These are phyloP conservation scores for Acanthosepion pharaonis DNA, from an alignment of 2,888 invertebrate species.

Conservation along the genomic window DNA sequence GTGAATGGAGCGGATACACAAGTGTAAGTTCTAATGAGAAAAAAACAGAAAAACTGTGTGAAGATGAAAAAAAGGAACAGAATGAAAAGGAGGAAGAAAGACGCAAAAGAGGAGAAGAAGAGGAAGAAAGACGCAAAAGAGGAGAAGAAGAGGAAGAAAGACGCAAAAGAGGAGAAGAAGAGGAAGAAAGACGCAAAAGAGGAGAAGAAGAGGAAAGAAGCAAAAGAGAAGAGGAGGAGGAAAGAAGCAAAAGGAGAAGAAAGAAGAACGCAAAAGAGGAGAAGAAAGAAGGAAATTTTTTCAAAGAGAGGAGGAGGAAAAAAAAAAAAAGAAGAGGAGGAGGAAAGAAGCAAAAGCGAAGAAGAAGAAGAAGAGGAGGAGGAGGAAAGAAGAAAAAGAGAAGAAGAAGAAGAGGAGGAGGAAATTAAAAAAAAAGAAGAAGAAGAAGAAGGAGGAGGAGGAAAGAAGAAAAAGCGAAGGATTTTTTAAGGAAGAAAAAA, in stretches of 20 bases:
- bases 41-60: background rate
- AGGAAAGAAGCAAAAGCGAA: background rate
- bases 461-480: background rate
- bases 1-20: background rate
- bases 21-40: too few species aligned
- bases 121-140: too few species aligned
- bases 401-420: background rate
- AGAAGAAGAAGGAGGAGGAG: conserved; percentile 8
- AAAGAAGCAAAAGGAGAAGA: background rate
- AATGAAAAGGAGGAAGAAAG: conserved; percentile 47
- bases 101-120: background rate
- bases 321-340: background rate
- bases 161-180: too few species aligned
- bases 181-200: conserved; percentile 38
- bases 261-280: background rate
- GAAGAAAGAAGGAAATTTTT: too few species aligned
- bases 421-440: too few species aligned
- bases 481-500: background rate
- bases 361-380: background rate
- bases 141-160: too few species aligned
- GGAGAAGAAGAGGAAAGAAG: conserved; percentile 48
- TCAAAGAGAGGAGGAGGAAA: conserved; percentile 48
- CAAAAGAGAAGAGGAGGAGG: conserved; percentile 51
- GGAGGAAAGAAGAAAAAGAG: background rate
- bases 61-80: background rate